Evolutionary conservation across 2,888 invertebrate species (phyloP).

Genomic region (Nymphalis polychloros): DNA sequence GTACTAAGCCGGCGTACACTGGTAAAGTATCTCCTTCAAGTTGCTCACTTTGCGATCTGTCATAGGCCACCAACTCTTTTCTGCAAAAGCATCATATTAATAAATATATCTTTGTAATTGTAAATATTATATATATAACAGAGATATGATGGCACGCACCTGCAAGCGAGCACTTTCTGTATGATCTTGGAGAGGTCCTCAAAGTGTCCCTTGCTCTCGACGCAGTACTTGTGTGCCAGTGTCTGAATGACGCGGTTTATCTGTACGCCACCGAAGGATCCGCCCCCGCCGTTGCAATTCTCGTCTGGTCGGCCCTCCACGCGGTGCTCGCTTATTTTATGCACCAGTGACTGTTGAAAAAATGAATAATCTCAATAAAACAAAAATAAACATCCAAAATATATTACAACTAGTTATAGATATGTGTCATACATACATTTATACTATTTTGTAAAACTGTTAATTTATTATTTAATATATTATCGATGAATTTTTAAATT

Average conservation of each 20-base stretch:
- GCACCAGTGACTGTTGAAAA: conserved; percentile 83
- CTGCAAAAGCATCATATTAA: conserved; percentile 48
- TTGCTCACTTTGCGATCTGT: conserved; percentile 89
- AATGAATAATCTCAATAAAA: not conserved
- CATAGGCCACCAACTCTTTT: conserved; percentile 94
- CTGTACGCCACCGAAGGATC: conserved; percentile 83
- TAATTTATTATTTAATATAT: too few species aligned
- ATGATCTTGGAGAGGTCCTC: conserved; percentile 96
- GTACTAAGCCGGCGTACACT: conserved; percentile 72
- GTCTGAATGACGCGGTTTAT: conserved; percentile 97
- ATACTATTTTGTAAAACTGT: too few species aligned
- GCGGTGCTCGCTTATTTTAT: conserved; percentile 94
- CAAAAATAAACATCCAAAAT: too few species aligned
- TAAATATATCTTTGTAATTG: not conserved
- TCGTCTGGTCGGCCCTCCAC: conserved; percentile 84
- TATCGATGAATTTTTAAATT: too few species aligned
- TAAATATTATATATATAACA: not conserved
- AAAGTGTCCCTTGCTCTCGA: conserved; percentile 96
- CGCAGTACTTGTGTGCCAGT: conserved; percentile 96
- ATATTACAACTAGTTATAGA: not conserved
- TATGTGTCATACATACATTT: not conserved
- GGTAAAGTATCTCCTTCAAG: conserved; percentile 72
- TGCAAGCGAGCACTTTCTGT: conserved; percentile 95
- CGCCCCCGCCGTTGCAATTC: conserved; percentile 72
- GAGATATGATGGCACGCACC: conserved; percentile 54